Percentiles rank a stretch among this genome's conserved stretches.
phyloP scores from a whole-genome alignment of 1,140 invertebrate genomes.

The Trichonephila inaurata region DNA sequence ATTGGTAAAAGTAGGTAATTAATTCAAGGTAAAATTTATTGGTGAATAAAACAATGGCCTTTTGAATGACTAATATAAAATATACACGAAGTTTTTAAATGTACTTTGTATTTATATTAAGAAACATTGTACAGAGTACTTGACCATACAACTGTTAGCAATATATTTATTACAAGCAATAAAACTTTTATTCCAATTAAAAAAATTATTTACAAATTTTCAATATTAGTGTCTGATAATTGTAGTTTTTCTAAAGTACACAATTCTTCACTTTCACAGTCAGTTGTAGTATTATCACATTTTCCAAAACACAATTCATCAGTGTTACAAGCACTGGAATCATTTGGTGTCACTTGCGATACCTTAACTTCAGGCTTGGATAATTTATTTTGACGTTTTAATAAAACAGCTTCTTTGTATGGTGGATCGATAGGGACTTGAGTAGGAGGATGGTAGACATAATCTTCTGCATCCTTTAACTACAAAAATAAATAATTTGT shows the following conservation, averaged over 20 bases:
- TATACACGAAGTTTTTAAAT: no score
- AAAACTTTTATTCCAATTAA: no score
- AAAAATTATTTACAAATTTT: no score
- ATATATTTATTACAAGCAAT: no score
- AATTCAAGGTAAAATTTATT: no score
- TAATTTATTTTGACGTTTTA: conserved; percentile 79
- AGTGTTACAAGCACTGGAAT: background rate
- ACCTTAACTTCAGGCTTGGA: conserved; percentile 60
- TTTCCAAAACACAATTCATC: background rate
- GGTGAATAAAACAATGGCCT: no score
- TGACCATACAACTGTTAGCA: no score
- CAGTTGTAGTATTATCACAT: background rate
- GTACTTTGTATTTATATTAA: no score
- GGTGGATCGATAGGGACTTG: conserved; percentile 85
- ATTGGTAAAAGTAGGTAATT: no score
- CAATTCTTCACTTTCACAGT: background rate
- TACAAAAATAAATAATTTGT: conserved; percentile 72
- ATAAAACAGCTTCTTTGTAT: conserved; percentile 83
- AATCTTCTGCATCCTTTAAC: conserved; percentile 80
- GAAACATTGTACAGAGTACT: no score
- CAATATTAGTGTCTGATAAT: background rate
- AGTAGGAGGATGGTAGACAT: conserved; percentile 82
- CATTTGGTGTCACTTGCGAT: background rate
- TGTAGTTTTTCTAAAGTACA: background rate
- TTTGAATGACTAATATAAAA: background rate